Evolutionary conservation across 2,888 invertebrate species (phyloP).

Genomic region (Callimorpha dominula): DNA sequence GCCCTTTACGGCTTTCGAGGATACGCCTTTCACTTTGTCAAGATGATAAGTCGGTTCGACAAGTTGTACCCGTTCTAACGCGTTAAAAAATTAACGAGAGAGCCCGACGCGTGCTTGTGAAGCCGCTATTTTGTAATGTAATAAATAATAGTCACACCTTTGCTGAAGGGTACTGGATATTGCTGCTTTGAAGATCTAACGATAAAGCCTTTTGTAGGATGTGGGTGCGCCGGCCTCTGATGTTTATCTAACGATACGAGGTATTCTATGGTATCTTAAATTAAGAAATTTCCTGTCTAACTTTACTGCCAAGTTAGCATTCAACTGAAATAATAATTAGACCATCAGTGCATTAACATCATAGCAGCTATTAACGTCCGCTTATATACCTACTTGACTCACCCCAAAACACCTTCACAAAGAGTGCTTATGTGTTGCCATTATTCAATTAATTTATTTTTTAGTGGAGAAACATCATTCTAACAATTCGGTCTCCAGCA

Average conservation of each 20-base stretch:
- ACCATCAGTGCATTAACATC: not conserved
- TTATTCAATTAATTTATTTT: not conserved
- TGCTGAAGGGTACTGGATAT: slow-evolving; percentile 11
- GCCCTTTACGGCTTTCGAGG: slow-evolving; percentile 45
- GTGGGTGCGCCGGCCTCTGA: slow-evolving; percentile 9
- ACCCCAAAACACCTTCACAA: not conserved
- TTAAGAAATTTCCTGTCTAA: not conserved
- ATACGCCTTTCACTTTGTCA: slow-evolving; percentile 44
- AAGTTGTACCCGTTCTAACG: slow-evolving; percentile 34
- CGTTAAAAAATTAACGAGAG: slow-evolving; percentile 39
- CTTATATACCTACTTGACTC: not conserved
- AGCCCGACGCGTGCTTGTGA: slow-evolving; percentile 4
- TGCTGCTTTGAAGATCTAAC: slow-evolving; percentile 9
- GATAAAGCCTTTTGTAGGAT: slow-evolving; percentile 15
- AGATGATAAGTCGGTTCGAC: slow-evolving; percentile 42
- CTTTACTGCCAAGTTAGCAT: not conserved
- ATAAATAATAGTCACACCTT: slow-evolving; percentile 9
- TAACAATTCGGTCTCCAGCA: too few species aligned
- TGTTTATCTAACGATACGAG: slow-evolving; percentile 1
- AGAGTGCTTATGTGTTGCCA: not conserved
- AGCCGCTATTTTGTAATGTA: not conserved
- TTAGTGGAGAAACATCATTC: too few species aligned
- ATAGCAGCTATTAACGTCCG: not conserved
- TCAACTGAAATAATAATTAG: not conserved
- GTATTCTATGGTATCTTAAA: not conserved